Base-by-base conservation (phyloP, 2,113 vertebrate genomes). In the Dicrurus megarhynchus region DNA sequence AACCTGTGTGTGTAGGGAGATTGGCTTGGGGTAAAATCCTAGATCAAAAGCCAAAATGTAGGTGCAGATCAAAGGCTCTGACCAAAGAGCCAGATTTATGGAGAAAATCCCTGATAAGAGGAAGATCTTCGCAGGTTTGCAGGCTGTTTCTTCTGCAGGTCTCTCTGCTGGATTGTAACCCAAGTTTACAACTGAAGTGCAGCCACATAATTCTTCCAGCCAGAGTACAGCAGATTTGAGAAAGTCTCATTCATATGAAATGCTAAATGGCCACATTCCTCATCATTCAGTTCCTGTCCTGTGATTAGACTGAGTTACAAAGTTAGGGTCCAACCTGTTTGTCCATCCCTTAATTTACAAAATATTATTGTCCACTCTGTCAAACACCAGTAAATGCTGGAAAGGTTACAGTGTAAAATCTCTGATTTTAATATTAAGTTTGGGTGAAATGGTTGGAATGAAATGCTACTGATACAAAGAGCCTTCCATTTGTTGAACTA, bases 1-100 rank as follows among this genome's bases (percentile, higher is more conserved):
- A 61, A 74, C 16, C 10, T 1, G 0, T 8, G 2, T 8, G 2
- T 27, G 9, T 22, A 16, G 15, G 63, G 55, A 63, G 32, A 21
- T 42, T 74, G 50, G 19, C 55, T 46, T 86, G 22, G 39, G 17
- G 26, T 65, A 32, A 77, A 87, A 69, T 67, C 53, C 42, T 42
- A 30, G 24, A 46, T 80, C 32, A 75, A 63, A 89, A 83, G 10
- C 28, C 22, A 77, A 80, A 83, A 21, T 22, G 8, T 41, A 27
- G 49, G 23, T 83, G 14, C 21, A 69, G 57, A 49, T 64, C 32
- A 60, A 93, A 95, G 73, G 49, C 53, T 42, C 61, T 2, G 3
- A 44, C 24, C 9, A 7, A 87, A 61, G 41, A 55, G 24, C 33
- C 42, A 1, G 4, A 11, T 68, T 61, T 50, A 16, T 85, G 57